Evolutionary conservation across 2,113 vertebrate species (phyloP), one percentile per base, ranked within the genome.

Genomic region (Melanerpes formicivorus): DNA sequence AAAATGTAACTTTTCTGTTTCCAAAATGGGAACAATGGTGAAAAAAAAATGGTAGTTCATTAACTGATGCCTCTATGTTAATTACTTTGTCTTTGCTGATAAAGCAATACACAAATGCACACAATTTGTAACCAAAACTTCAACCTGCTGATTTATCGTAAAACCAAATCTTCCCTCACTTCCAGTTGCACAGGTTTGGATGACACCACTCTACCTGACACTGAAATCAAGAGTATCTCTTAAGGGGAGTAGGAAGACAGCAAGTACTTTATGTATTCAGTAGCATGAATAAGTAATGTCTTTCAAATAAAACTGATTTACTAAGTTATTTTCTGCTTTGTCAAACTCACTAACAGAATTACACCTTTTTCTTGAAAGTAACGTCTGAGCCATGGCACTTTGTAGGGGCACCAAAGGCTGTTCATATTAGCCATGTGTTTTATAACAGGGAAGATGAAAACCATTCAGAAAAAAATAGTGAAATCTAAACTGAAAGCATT

Each of bases 321-420:
- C 40, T 27, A 78, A 54, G 92, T 71, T 82, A 27, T 88, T 89
- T 93, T 95, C 69, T 95, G n/a, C 19, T 79, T 81, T 93, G 44
- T 27, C 27, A 82, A 87, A 9, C 44, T 88, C 23, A 19, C 37
- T 40, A 77, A 46, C 27, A 90, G 18, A 88, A 67, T 18, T 10
- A 56, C 34, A 6, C 2, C 5, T 32, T 63, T 48, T 74, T 79
- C 5, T 82, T 8, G 26, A 60, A 93, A 88, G 76, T 10, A 9
- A 15, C 1, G 14, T 16, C 18, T 58, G 34, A 76, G 29, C 26
- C 46, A 67, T 5, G 14, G 59, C 1, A 1, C 27, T 66, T 46
- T n/a, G 21, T 27, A 81, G 29, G 56, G 46, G 14, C 60, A 85
- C 11, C 23, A 74, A 73, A 73, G 40, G 26, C 48, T 54, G 55